phyloP scores from a whole-genome alignment of 2,888 invertebrate species.

The Yponomeuta cagnagella region DNA sequence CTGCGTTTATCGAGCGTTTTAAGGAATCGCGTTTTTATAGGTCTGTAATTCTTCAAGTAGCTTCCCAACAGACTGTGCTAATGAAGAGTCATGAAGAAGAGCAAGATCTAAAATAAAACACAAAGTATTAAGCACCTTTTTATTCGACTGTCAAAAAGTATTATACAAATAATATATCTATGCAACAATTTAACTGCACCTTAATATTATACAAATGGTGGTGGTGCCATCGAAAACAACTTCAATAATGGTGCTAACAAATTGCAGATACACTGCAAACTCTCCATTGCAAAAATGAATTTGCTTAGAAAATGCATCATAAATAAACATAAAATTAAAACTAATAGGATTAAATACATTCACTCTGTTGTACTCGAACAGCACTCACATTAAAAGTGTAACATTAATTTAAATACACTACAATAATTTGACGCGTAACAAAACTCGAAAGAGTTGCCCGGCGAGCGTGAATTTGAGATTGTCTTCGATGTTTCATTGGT shows the following conservation, averaged over 20 bases:
- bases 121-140: conserved; percentile 66
- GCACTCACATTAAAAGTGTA: conserved; percentile 44
- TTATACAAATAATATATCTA: conserved; percentile 59
- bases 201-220: conserved; percentile 40
- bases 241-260: conserved; percentile 42
- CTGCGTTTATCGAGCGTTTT: too few species aligned
- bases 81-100: background rate
- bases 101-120: conserved; percentile 8
- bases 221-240: background rate
- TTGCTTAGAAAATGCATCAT: conserved; percentile 37
- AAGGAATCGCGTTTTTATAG: too few species aligned
- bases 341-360: conserved; percentile 68
- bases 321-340: conserved; percentile 25
- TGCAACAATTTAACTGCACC: conserved; percentile 52
- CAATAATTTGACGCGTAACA: conserved; percentile 40
- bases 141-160: conserved; percentile 68
- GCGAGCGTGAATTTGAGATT: conserved; percentile 19
- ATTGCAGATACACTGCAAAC: conserved; percentile 44
- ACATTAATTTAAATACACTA: conserved; percentile 38
- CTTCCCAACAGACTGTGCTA: too few species aligned
- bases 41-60: too few species aligned
- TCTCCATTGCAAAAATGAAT: conserved; percentile 42
- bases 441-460: conserved; percentile 23
- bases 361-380: conserved; percentile 55
- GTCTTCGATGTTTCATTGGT: conserved; percentile 31